Conservation (phyloP, 92 coral and sea anemone genomes). For the Ricordea florida region DNA sequence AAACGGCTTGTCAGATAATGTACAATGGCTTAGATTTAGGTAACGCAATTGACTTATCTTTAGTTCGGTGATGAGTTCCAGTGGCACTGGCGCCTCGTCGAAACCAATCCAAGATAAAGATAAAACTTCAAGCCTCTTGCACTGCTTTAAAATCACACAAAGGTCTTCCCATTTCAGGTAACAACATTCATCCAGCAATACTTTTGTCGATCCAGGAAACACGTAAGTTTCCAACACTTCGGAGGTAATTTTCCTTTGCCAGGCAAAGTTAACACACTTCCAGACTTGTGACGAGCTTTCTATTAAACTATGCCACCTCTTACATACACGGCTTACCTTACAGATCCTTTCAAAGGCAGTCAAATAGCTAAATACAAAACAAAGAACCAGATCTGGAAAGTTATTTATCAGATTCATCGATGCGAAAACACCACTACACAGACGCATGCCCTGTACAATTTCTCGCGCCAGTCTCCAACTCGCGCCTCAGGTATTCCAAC, state of each 20-base stretch:
- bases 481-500: no score
- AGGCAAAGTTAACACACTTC: constrained; percentile 5
- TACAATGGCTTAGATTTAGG: no score
- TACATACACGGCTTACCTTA: constrained; percentile 20
- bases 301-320: constrained; percentile 15
- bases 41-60: no score
- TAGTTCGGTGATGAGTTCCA: no score
- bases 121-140: constrained; percentile 31
- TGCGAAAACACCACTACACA: no score
- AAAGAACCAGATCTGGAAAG: no score
- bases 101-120: constrained; percentile 16
- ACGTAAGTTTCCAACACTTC: constrained; percentile 16
- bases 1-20: no score
- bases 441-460: no score
- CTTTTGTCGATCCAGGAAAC: constrained; percentile 36
- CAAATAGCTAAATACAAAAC: constrained; percentile 35
- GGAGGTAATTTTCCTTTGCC: constrained; percentile 16
- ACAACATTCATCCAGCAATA: constrained; percentile 34
- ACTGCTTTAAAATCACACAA: constrained; percentile 1
- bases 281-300: constrained; percentile 1
- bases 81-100: background rate
- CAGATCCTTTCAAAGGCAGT: constrained; percentile 31
- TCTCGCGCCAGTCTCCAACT: no score
- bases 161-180: constrained; percentile 38
- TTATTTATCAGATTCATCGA: no score